These are phyloP conservation scores for Laothoe populi DNA, from an alignment of 2,888 invertebrate genomes.

Conservation along the genomic window DNA sequence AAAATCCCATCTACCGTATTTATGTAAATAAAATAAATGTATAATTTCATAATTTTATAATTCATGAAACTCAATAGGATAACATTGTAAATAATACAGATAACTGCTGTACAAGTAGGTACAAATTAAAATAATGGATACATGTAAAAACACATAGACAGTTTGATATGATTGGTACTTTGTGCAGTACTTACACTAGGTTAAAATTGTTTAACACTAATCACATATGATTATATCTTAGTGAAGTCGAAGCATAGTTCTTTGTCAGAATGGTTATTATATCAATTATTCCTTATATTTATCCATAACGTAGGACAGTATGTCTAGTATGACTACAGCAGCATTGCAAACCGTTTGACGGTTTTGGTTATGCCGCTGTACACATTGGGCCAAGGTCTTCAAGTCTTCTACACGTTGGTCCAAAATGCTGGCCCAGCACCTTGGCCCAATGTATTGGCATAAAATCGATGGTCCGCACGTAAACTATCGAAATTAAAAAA, in stretches of 20 bases:
- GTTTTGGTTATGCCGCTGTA: neutral
- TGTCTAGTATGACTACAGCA: neutral
- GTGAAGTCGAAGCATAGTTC: neutral
- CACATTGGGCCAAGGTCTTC: too few relatives aligned
- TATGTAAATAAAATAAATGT: neutral
- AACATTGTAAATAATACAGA: conserved; percentile 15
- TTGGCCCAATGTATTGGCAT: too few relatives aligned
- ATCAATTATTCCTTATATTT: neutral
- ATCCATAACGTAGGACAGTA: neutral
- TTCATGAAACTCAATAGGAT: conserved; percentile 14
- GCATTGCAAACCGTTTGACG: conserved; percentile 8
- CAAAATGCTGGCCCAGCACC: too few relatives aligned
- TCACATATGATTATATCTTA: neutral
- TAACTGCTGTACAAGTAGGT: neutral
- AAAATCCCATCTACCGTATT: too few relatives aligned
- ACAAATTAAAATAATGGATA: neutral
- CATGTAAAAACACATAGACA: neutral
- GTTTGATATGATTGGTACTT: conserved; percentile 9
- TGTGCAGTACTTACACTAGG: conserved; percentile 17
- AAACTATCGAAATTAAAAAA: too few relatives aligned
- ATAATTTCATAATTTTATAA: conserved; percentile 6
- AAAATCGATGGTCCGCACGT: too few relatives aligned
- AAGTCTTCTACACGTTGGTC: too few relatives aligned
- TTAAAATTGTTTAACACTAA: neutral
- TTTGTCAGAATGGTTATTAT: conserved; percentile 1